A percentile compares a stretch with the other conserved stretches of the same genome.
Evolutionary conservation across 2,888 invertebrate genomes (phyloP).

Genomic region (Polietes domitor): DNA sequence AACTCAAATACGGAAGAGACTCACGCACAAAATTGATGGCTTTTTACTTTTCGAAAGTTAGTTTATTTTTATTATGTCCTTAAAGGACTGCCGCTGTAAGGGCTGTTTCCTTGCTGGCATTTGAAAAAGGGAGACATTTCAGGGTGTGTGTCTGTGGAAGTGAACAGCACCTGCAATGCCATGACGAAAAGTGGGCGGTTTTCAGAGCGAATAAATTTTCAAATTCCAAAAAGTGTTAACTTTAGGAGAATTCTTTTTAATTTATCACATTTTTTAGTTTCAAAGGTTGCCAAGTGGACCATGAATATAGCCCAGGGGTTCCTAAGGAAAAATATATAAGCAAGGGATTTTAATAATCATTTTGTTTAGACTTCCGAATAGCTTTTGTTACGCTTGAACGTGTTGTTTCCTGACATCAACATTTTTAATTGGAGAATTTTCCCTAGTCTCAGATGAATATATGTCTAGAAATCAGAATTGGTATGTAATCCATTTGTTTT

Average conservation of each 20-base stretch:
- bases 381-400: no score
- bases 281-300: no score
- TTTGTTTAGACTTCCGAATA: no score
- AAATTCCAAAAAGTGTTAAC: constrained; percentile 28
- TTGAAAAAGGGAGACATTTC: neutral
- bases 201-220: constrained; percentile 9
- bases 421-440: no score
- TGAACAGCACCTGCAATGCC: constrained; percentile 48
- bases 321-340: no score
- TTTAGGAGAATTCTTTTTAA: neutral
- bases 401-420: no score
- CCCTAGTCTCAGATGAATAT: no score
- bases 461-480: no score
- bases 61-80: constrained; percentile 8
- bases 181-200: constrained; percentile 58
- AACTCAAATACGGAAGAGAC: neutral
- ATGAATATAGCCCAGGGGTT: no score
- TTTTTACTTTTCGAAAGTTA: constrained; percentile 28
- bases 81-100: neutral
- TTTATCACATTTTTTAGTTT: neutral
- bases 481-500: no score
- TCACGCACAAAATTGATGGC: neutral
- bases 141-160: neutral
- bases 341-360: no score
- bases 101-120: neutral